phyloP scores from a whole-genome alignment of 2,888 invertebrate species.

The Conus canariensis region DNA sequence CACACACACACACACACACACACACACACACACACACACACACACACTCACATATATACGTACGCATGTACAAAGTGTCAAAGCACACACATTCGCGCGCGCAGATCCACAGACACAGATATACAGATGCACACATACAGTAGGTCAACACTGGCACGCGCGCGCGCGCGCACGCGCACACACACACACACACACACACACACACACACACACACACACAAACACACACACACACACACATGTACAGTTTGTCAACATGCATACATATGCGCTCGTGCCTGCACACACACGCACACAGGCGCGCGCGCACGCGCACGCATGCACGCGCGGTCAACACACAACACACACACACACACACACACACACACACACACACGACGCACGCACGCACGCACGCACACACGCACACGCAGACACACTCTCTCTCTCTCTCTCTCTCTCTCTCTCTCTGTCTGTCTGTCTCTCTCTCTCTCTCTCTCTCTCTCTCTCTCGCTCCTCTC shows the following conservation, averaged over 20 bases:
- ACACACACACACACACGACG: not conserved
- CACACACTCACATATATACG: not conserved
- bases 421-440: too few species aligned
- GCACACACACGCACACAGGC: slow-evolving; percentile 3
- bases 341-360: not conserved
- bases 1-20: not conserved
- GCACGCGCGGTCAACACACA: not conserved
- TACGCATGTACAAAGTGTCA: not conserved
- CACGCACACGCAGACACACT: not conserved
- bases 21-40: not conserved
- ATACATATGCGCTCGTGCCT: not conserved
- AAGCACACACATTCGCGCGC: not conserved
- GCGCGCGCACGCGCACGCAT: not conserved
- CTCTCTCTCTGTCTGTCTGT: too few species aligned
- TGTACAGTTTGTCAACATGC: not conserved
- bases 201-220: slow-evolving; percentile 7
- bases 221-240: slow-evolving; percentile 11
- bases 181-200: slow-evolving; percentile 17
- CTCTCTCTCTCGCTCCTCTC: too few species aligned
- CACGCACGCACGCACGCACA: not conserved
- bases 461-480: too few species aligned
- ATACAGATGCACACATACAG: not conserved
- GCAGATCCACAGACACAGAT: not conserved
- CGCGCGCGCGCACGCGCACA: not conserved
- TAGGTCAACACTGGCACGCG: not conserved